Evolutionary conservation across 2,888 invertebrate genomes (phyloP).

Genomic region (Melikaiella ostensackeni): DNA sequence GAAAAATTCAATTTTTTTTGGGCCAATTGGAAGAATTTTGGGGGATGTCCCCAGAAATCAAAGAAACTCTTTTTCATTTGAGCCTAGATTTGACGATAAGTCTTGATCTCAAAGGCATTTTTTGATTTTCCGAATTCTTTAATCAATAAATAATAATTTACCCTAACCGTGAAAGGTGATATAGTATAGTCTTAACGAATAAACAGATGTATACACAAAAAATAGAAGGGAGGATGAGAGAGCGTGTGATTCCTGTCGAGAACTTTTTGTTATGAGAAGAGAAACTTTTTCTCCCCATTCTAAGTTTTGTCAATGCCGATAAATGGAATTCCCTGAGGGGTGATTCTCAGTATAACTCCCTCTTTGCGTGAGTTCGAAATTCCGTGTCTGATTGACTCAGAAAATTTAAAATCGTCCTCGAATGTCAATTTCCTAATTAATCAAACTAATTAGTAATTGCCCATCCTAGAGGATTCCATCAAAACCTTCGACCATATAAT

Average conservation of each 20-base stretch:
- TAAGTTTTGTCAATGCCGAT: conserved; percentile 37
- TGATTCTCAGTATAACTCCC: conserved; percentile 27
- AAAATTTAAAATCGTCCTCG: conserved; percentile 23
- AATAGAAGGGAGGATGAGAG: conserved; percentile 4
- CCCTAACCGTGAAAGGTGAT: too few species aligned
- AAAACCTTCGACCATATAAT: too few species aligned
- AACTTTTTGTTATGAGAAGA: conserved; percentile 22
- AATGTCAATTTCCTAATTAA: conserved; percentile 11
- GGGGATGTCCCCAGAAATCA: too few species aligned
- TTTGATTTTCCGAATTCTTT: too few species aligned
- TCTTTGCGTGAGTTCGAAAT: conserved; percentile 21
- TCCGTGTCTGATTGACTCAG: conserved; percentile 14
- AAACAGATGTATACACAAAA: conserved; percentile 11
- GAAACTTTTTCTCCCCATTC: conserved; percentile 30
- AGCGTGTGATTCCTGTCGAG: conserved; percentile 1
- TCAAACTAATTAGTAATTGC: not conserved
- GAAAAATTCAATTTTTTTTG: too few species aligned
- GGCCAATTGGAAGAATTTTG: too few species aligned
- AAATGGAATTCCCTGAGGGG: conserved; percentile 35
- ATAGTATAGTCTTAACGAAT: not conserved
- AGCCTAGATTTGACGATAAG: too few species aligned
- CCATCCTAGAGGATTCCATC: too few species aligned
- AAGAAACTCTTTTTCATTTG: too few species aligned
- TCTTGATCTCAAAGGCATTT: too few species aligned
- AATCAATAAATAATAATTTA: too few species aligned